Percentiles rank a stretch among this genome's conserved stretches.
These are phyloP conservation scores for Wasmannia auropunctata DNA, from an alignment of 1,140 invertebrate genomes.

Conservation along the genomic window DNA sequence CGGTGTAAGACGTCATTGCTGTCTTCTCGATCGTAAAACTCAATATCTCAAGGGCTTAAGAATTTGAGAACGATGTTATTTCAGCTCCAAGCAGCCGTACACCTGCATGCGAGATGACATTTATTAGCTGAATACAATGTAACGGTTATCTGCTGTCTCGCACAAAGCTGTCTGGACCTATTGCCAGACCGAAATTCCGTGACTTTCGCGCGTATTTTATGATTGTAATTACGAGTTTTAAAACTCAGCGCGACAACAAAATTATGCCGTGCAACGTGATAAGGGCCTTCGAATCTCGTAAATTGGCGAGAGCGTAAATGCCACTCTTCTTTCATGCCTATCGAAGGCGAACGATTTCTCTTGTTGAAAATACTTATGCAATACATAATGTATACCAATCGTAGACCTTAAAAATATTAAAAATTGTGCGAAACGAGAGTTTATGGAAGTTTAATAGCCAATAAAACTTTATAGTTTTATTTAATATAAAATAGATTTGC, in stretches of 20 bases:
- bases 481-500: not conserved
- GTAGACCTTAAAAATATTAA: not conserved
- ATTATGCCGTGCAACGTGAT: constrained; percentile 62
- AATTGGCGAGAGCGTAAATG: constrained; percentile 46
- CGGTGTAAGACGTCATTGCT: not conserved
- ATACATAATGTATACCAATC: not conserved
- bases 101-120: constrained; percentile 62
- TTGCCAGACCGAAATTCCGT: constrained; percentile 46
- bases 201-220: constrained; percentile 60
- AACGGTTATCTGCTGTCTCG: constrained; percentile 14
- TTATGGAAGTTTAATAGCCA: not conserved
- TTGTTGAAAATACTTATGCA: not conserved
- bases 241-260: constrained; percentile 65
- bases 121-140: constrained; percentile 64
- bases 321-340: not conserved
- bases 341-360: constrained; percentile 3
- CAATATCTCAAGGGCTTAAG: constrained; percentile 25
- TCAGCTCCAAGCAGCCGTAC: constrained; percentile 10
- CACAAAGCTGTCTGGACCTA: constrained; percentile 27
- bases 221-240: constrained; percentile 67
- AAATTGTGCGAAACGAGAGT: not conserved
- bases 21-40: not conserved
- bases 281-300: constrained; percentile 39
- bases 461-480: not conserved
- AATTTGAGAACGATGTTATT: constrained; percentile 26